Conservation (phyloP, 2,113 vertebrate species). For the Chlorodrepanis virens region DNA sequence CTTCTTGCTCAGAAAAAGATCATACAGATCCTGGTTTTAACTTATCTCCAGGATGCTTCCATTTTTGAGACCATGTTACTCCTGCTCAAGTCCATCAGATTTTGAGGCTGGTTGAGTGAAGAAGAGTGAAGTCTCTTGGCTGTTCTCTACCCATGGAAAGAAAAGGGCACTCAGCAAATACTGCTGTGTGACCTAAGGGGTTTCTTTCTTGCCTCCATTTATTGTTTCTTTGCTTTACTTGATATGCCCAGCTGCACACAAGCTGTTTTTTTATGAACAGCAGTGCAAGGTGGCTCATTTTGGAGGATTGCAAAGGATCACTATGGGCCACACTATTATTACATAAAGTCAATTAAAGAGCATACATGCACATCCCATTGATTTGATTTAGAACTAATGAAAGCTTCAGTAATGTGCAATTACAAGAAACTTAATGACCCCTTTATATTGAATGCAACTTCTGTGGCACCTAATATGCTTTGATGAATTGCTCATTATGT, state of each 20-base stretch:
- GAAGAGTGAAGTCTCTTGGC: not conserved
- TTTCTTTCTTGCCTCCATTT: not conserved
- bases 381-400: conserved; percentile 61
- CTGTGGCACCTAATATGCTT: conserved; percentile 54
- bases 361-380: conserved; percentile 31
- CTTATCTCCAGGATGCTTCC: not conserved
- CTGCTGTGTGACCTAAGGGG: not conserved
- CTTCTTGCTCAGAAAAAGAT: not conserved
- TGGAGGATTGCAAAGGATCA: conserved; percentile 7
- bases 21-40: not conserved
- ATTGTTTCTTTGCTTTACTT: not conserved
- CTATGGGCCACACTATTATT: not conserved
- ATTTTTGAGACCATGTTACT: not conserved
- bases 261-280: not conserved
- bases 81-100: not conserved
- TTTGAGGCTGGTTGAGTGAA: not conserved
- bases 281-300: not conserved
- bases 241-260: not conserved
- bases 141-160: fast-evolving
- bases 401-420: conserved; percentile 63
- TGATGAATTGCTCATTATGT: conserved; percentile 73
- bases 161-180: not conserved
- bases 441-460: conserved; percentile 38
- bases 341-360: conserved; percentile 56
- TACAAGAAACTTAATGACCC: conserved; percentile 65